Evolutionary conservation across 2,797 vertebrate genomes (phyloP).

Genomic region (Eleutherodactylus coqui): DNA sequence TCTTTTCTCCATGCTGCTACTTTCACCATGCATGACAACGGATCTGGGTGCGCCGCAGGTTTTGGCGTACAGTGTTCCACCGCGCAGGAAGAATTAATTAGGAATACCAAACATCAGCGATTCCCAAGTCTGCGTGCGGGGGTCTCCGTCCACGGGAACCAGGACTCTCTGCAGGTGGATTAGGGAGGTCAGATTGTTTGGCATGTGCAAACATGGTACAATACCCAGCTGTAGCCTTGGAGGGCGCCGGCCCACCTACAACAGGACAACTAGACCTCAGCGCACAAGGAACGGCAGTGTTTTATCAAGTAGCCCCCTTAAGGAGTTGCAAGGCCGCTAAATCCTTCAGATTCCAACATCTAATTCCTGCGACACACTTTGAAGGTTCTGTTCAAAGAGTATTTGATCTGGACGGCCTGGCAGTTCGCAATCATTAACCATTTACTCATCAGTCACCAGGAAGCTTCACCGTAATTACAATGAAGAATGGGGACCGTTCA

Average conservation of each 20-base stretch:
- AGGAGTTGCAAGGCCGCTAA: conserved; percentile 56
- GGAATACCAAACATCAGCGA: too few species aligned
- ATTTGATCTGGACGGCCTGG: conserved; percentile 45
- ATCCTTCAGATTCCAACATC: conserved; percentile 62
- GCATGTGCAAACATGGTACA: neutral
- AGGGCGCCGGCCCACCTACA: conserved; percentile 8
- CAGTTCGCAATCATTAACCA: conserved; percentile 38
- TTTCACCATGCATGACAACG: too few species aligned
- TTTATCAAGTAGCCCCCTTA: conserved; percentile 47
- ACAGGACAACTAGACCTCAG: conserved; percentile 10
- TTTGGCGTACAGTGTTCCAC: too few species aligned
- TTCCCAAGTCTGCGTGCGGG: too few species aligned
- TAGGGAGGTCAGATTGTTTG: neutral
- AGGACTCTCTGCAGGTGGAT: neutral
- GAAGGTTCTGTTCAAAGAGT: conserved; percentile 61
- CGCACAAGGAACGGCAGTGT: conserved; percentile 13
- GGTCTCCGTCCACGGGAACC: neutral
- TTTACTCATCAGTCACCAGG: conserved; percentile 23
- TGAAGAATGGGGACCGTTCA: conserved; percentile 2
- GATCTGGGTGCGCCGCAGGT: too few species aligned
- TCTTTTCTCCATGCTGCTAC: too few species aligned
- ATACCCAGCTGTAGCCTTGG: neutral
- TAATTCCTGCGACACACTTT: conserved; percentile 58
- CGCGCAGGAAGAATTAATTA: too few species aligned
- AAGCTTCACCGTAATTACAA: neutral